Base-by-base conservation (phyloP, 1,140 invertebrate species). In the Leptinotarsa lineolata region DNA sequence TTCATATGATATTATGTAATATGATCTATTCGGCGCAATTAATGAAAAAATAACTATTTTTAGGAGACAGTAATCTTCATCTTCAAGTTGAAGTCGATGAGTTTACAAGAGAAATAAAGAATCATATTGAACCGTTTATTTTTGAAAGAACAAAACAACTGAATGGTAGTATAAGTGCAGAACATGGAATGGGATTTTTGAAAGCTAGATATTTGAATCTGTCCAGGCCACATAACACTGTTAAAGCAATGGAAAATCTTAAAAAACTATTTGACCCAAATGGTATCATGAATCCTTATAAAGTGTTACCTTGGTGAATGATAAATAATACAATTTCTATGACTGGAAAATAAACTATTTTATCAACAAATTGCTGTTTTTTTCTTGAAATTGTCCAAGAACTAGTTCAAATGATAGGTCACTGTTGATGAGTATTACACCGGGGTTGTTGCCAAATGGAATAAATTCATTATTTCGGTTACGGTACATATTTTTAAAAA, bases 151-250 rank as follows among this genome's bases (percentile, higher is more conserved):
- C 94, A 0, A 86, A 90, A 0, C 88, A 92, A 74, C 79, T 92
- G 22, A 89, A 88, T 4, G 97, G 97, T 13, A 98, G 96, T 79
- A 91, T 99, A 11, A 97, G 95, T 83, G 96, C 97, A 2, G 97
- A 99, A 84, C 97, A 99, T 85, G 97, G 97, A 0, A 90, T 99
- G 21, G 97, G 96, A 2, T 93, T 96, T 78, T 89, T 93, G 48
- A 99, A 99, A 82, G 90, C 91, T 21, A 88, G 95, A 72, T 97
- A 92, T 85, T 89, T 99, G 16, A 89, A 91, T 72, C 92, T 92
- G 83, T 93, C 92, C 46, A 97, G 97, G 86, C 89, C 90, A 45
- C 64, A 86, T 8, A 87, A 89, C 24, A 90, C 93, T 2, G 88
- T 98, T 15, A 77, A 87, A 5, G 84, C 96, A 1, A 99, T 98